Evolutionary conservation across 2,113 vertebrate species (phyloP), one percentile per base, ranked within the genome.

Genomic region (Ciconia stormi): DNA sequence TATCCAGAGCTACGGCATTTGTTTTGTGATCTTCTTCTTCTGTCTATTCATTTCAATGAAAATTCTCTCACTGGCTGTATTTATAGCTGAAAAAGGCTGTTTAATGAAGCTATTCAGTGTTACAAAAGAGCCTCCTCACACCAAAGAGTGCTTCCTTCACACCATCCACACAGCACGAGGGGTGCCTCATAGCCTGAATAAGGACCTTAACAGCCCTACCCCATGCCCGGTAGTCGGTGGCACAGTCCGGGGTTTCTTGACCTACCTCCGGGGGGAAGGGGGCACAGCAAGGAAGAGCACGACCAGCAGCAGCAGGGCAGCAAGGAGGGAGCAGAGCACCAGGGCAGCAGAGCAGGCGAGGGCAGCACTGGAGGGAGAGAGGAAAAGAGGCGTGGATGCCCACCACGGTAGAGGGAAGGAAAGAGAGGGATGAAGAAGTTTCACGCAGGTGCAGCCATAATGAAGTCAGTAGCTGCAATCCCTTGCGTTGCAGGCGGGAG

Each of bases 391-490:
- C 16, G 25, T 6, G 13, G 40, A 10, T 71, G 30, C 7, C 69
- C 18, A 82, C 70, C 6, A 23, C 0, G 0, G 0, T 26, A 74
- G 40, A 32, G 16, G 4, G 40, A 78, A 83, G 26, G 5, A 80
- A 76, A 71, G 9, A 44, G 47, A 77, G 20, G 27, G 8, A 21
- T 7, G 22, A 44, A 58, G 34, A 40, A 15, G 3, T 29, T 53
- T 49, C 47, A 55, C 22, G 22, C n/a, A 58, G 26, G 6, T 76
- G 52, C 29, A 80, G 42, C 26, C 15, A 12, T 38, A 50, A 36
- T 10, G 7, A 79, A 49, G 26, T 67, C 27, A 4, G 5, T 6
- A 47, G 42, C 52, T 85, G 23, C 87, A 85, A 50, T 59, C 11
- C 22, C 17, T 47, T 34, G n/a, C 40, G 69, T 47, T 89, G 26